Conservation (phyloP, 2,797 vertebrate species). For the Bryconaethiops microstoma region DNA sequence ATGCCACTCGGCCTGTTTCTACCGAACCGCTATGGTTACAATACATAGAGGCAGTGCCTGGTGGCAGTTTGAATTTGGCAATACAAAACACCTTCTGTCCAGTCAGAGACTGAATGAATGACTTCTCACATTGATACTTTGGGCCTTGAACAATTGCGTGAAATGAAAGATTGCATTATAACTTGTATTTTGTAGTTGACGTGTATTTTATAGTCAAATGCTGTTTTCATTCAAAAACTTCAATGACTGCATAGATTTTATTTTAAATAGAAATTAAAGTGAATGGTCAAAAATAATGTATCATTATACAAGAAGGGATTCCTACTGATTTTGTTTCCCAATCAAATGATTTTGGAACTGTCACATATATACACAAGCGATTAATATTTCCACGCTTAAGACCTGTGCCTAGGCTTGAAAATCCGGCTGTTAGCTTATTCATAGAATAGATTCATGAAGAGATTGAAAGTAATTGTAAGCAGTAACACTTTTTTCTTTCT, state of each 20-base stretch:
- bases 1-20: slow-evolving; percentile 66
- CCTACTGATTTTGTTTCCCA: background rate
- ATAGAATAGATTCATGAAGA: background rate
- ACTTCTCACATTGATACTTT: slow-evolving; percentile 45
- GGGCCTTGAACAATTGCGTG: slow-evolving; percentile 28
- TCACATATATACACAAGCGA: background rate
- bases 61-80: slow-evolving; percentile 64
- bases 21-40: slow-evolving; percentile 62
- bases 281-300: background rate
- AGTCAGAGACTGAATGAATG: slow-evolving; percentile 57
- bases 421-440: background rate
- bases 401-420: background rate
- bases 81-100: slow-evolving; percentile 65
- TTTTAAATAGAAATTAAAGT: background rate
- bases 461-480: background rate
- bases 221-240: background rate
- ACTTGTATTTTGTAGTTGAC: background rate
- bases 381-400: background rate
- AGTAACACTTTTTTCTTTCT: slow-evolving; percentile 37
- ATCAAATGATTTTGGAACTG: background rate
- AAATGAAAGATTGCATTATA: slow-evolving; percentile 40
- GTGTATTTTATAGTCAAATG: no score
- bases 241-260: no score
- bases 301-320: background rate
- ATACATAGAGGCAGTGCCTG: slow-evolving; percentile 61